Evolutionary conservation across 2,113 vertebrate species (phyloP), one percentile per base, ranked within the genome.

Genomic region (Camelus bactrianus): DNA sequence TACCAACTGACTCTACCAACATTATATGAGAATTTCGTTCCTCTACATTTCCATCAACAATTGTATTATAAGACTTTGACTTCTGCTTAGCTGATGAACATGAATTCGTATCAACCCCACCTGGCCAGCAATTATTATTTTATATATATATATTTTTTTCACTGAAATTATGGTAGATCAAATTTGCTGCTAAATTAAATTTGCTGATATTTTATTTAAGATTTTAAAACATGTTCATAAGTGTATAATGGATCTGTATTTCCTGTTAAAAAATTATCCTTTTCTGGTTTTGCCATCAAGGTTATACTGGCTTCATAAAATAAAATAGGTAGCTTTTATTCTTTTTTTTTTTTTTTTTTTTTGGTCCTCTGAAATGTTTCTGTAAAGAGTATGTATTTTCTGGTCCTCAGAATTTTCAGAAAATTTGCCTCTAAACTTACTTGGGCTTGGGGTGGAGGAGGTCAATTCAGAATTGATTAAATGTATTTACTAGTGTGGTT

Each of bases 181-280:
- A 89, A 88, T 88, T 60, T 60, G 28, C 42, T 77, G 73, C 46
- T 52, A 62, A 89, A 60, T 90, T 79, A 60, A 89, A 69, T 86
- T 62, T 38, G 77, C 12, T 75, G 77, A 22, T 38, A 17, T 89
- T 94, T 84, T 67, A 65, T 83, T 91, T 72, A 91, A 70, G 19
- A 79, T 64, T 92, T 87, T 16, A 30, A 92, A 56, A 73, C 35
- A 65, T 48, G 75, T 65, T 82, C 62, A 24, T 35, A 54, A 85
- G 38, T 79, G 11, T 84, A 30, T 69, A 91, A 79, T 50, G 60
- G 38, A 60, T 77, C 52, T 70, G 52, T 77, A 82, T 82, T 75
- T 60, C 46, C 6, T 69, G 88, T 82, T 10, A 38, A 58, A 64
- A 42, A 32, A 64, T 73, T 70, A 70, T 76, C 64, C 30, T 89